These are phyloP conservation scores for Ophthalmolycus amberensis DNA, from an alignment of 2,113 vertebrate genomes.

Conservation along the genomic window DNA sequence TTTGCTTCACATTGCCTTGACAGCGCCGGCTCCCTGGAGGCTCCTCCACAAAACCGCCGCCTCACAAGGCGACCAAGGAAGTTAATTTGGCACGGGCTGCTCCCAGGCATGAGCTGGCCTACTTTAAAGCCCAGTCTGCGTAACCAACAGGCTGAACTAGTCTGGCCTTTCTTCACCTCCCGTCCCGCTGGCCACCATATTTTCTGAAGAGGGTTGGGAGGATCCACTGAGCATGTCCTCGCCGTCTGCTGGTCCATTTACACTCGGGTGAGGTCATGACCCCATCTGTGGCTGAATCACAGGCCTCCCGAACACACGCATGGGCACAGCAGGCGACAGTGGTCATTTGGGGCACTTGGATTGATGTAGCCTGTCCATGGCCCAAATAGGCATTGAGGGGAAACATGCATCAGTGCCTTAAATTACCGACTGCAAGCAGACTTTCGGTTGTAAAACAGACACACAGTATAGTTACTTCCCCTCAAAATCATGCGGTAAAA, in stretches of 20 bases:
- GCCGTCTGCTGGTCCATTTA: constrained; percentile 34
- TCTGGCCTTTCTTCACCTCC: constrained; percentile 45
- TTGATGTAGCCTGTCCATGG: constrained; percentile 26
- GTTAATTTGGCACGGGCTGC: constrained; percentile 72
- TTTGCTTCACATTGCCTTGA: constrained; percentile 45
- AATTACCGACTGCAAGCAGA: constrained; percentile 45
- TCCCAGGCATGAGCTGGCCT: constrained; percentile 78
- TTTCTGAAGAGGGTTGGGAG: constrained; percentile 6
- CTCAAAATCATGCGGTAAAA: constrained; percentile 17
- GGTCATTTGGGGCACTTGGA: constrained; percentile 47
- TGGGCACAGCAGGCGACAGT: constrained; percentile 32
- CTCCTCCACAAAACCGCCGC: constrained; percentile 55
- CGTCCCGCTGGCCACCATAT: constrained; percentile 24
- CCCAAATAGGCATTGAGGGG: constrained; percentile 55
- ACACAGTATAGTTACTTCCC: constrained; percentile 20
- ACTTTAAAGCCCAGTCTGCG: constrained; percentile 71
- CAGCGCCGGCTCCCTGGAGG: constrained; percentile 61
- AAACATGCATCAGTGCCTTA: constrained; percentile 45
- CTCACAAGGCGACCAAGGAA: constrained; percentile 58
- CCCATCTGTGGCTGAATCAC: constrained; percentile 47
- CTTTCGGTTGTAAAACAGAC: constrained; percentile 22
- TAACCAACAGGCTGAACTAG: constrained; percentile 64
- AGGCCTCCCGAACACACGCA: constrained; percentile 22
- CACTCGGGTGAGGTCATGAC: constrained; percentile 47
- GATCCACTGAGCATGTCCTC: constrained; percentile 20